phyloP scores from a whole-genome alignment of 2,888 invertebrate species.

The Drosophila meridiana region DNA sequence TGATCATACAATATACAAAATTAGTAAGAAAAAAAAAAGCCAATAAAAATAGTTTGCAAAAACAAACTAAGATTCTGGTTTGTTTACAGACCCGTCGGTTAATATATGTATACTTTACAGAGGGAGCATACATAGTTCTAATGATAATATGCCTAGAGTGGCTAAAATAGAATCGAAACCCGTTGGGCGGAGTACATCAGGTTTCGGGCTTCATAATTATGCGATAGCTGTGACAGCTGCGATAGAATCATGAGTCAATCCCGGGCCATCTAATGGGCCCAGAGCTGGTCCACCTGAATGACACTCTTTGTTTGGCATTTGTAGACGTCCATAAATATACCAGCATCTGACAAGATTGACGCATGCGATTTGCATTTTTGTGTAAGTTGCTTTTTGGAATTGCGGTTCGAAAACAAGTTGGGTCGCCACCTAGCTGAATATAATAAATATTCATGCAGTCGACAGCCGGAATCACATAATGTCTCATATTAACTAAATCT shows the following conservation, averaged over 20 bases:
- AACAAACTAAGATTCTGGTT: constrained; percentile 6
- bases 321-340: constrained; percentile 26
- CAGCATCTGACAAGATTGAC: constrained; percentile 15
- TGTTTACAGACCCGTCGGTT: constrained; percentile 22
- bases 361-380: constrained; percentile 47
- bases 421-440: constrained; percentile 6
- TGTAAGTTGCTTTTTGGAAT: constrained; percentile 36
- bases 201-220: constrained; percentile 20
- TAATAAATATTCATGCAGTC: constrained; percentile 37
- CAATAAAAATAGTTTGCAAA: background rate
- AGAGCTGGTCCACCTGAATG: constrained; percentile 15
- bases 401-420: constrained; percentile 35
- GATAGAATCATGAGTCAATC: constrained; percentile 34
- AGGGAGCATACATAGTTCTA: background rate
- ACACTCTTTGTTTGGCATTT: constrained; percentile 27
- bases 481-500: constrained; percentile 27
- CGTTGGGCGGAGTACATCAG: constrained; percentile 20
- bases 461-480: constrained; percentile 14
- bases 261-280: constrained; percentile 9
- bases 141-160: constrained; percentile 27
- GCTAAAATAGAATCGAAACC: constrained; percentile 25
- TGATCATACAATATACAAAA: constrained; percentile 14
- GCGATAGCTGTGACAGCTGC: constrained; percentile 9
- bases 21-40: background rate
- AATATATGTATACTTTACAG: constrained; percentile 20